phyloP scores from a whole-genome alignment of 2,888 invertebrate genomes.

The Linnaemya vulpina region DNA sequence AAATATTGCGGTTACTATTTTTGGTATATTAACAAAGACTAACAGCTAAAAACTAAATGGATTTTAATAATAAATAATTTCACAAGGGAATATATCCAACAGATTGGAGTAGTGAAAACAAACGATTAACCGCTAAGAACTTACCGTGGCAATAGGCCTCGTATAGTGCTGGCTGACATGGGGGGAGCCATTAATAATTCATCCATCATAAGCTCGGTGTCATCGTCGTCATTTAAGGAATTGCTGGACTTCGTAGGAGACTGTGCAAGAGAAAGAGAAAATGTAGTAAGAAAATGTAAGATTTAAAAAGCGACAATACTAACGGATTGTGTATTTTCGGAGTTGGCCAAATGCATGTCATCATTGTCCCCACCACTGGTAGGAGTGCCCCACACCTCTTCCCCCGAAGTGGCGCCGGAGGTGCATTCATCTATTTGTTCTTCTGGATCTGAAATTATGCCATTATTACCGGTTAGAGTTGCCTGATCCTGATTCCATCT shows the following conservation, averaged over 20 bases:
- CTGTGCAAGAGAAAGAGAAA: constrained; percentile 77
- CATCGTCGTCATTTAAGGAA: constrained; percentile 89
- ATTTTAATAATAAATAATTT: neutral
- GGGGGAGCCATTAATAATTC: constrained; percentile 90
- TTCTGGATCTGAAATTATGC: constrained; percentile 83
- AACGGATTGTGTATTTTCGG: constrained; percentile 88
- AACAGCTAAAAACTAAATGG: constrained; percentile 35
- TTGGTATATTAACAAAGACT: constrained; percentile 44
- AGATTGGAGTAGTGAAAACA: neutral
- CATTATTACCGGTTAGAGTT: constrained; percentile 54
- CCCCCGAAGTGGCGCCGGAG: constrained; percentile 92
- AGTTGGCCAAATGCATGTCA: constrained; percentile 87
- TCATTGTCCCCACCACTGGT: constrained; percentile 93
- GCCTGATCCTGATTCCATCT: constrained; percentile 84
- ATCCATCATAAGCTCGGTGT: constrained; percentile 92
- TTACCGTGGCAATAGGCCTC: constrained; percentile 88
- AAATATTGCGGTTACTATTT: constrained; percentile 53
- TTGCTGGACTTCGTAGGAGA: constrained; percentile 87
- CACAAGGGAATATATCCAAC: neutral
- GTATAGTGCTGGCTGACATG: constrained; percentile 88
- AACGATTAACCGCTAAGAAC: constrained; percentile 23
- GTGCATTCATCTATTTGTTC: constrained; percentile 89
- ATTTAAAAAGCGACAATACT: constrained; percentile 74
- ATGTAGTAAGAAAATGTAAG: neutral
- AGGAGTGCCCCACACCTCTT: constrained; percentile 95